Conservation (phyloP, 2,113 vertebrate species). For the Callorhinus ursinus region DNA sequence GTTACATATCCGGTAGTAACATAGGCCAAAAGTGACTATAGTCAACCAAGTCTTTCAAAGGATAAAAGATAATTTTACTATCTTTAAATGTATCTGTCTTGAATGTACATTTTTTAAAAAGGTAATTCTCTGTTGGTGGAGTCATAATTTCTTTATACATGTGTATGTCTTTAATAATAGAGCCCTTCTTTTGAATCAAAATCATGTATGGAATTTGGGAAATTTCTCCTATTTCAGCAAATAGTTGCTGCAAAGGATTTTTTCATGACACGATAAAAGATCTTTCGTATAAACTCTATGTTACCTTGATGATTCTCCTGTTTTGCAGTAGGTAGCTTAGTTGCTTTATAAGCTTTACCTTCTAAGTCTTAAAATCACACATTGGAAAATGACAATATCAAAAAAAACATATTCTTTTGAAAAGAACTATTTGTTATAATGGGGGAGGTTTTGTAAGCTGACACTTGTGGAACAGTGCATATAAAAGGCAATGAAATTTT, state of each 20-base stretch:
- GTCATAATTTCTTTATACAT: slow-evolving; percentile 28
- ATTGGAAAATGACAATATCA: slow-evolving; percentile 62
- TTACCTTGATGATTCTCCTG: background rate
- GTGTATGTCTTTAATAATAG: slow-evolving; percentile 46
- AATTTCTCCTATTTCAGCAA: slow-evolving; percentile 28
- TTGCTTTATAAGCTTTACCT: slow-evolving; percentile 39
- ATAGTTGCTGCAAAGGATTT: slow-evolving; percentile 42
- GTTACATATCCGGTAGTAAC: slow-evolving; percentile 60
- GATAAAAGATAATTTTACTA: slow-evolving; percentile 38
- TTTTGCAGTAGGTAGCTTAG: slow-evolving; percentile 15
- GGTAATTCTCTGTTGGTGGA: slow-evolving; percentile 47
- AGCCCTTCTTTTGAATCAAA: background rate
- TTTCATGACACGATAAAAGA: background rate
- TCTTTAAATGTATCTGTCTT: slow-evolving; percentile 68
- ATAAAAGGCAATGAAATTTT: slow-evolving; percentile 81
- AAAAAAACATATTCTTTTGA: slow-evolving; percentile 77
- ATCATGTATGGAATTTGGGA: background rate
- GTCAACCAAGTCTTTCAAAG: slow-evolving; percentile 37
- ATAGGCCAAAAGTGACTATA: background rate
- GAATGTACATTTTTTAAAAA: slow-evolving; percentile 54
- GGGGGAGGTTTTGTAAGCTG: slow-evolving; percentile 83
- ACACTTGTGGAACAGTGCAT: slow-evolving; percentile 60
- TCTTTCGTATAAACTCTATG: background rate
- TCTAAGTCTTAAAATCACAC: slow-evolving; percentile 56
- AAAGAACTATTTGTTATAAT: slow-evolving; percentile 81